phyloP scores from a whole-genome alignment of 2,888 invertebrate species.

The Pristionchus fissidentatus region DNA sequence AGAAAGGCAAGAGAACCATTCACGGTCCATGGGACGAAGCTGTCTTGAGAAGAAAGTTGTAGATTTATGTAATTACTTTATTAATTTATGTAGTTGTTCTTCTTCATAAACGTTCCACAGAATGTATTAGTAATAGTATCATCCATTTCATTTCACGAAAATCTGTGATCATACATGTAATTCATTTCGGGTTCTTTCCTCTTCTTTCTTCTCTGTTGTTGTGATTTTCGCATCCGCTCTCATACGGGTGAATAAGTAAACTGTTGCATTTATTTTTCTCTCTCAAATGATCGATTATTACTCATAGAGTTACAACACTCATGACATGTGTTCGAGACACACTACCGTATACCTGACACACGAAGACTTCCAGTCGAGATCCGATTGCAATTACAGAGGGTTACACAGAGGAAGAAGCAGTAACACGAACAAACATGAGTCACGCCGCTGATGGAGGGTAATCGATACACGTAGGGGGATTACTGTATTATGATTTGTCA shows the following conservation, averaged over 20 bases:
- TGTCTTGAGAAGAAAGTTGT: slow-evolving; percentile 55
- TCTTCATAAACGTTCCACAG: not conserved
- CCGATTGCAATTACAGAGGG: slow-evolving; percentile 16
- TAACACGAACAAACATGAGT: not conserved
- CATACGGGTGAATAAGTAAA: not conserved
- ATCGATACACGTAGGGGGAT: not conserved
- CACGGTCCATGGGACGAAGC: slow-evolving; percentile 99
- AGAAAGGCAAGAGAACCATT: slow-evolving; percentile 82
- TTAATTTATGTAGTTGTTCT: not conserved
- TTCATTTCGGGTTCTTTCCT: no score
- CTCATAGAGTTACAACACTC: not conserved
- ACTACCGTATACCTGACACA: slow-evolving; percentile 20
- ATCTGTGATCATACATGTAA: no score
- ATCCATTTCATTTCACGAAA: not conserved
- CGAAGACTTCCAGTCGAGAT: not conserved
- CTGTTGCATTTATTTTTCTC: not conserved
- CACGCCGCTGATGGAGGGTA: not conserved
- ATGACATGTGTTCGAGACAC: slow-evolving; percentile 40
- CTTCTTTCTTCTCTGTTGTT: no score
- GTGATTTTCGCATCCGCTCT: no score
- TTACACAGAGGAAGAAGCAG: slow-evolving; percentile 26
- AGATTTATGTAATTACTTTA: not conserved
- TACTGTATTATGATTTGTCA: not conserved
- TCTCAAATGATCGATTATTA: not conserved
- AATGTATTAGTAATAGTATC: not conserved